Evolutionary conservation across 2,888 invertebrate genomes (phyloP), one percentile per base, ranked within the genome.

Genomic region (Pyralis farinalis): DNA sequence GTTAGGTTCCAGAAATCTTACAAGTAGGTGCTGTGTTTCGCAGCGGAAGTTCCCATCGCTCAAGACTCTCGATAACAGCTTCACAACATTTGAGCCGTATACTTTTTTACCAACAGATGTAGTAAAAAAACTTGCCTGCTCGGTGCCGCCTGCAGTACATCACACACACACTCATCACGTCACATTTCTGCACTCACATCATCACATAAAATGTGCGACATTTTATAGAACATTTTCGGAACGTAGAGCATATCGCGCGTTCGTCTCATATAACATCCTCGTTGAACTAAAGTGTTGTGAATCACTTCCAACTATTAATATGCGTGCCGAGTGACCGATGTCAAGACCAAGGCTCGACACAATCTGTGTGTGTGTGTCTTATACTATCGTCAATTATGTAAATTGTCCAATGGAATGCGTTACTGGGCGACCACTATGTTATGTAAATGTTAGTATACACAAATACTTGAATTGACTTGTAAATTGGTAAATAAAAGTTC

Each of bases 241-340:
- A 9, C 16, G 12, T 12, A 12, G 5, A 31, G 66, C 79, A 79
- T 79, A 74, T 66, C 76, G 71, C 77, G 77, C 73, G 75, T 73
- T 68, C 75, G 75, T 76, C 76, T 76, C 75, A 66, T 70, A 67
- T 61, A 69, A 69, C 61, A 66, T 67, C 65, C 67, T 71, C 61
- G 73, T 72, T 65, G 67, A 75, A 71, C 71, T 74, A 66, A 71
- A 73, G 71, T 77, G 75, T 73, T 74, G 76, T 83, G 82, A 82
- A 75, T 82, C 84, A 83, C 71, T 81, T 74, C 70, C 64, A 65
- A 78, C 81, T 85, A 86, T 86, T 86, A 86, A 83, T 85, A 86
- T 85, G 85, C 84, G 78, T 77, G 74, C 74, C 81, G 73, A 82
- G 82, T 82, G 84, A 82, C 85, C 85, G 79, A 70, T 83, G 84